Base-by-base conservation (phyloP, 2,113 vertebrate species). In the Sciurus niger region DNA sequence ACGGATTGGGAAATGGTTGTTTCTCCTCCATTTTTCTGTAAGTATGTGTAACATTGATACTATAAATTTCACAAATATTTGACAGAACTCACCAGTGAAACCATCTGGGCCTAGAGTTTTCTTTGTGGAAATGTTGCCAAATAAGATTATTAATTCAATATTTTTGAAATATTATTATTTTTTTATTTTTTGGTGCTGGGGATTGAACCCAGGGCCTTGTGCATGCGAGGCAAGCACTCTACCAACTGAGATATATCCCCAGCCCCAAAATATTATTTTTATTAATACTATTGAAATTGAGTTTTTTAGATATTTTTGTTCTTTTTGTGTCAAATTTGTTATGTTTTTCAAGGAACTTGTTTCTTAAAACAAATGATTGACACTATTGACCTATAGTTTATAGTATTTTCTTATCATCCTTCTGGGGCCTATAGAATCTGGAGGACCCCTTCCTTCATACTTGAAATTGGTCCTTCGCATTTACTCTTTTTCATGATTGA, bases 251-350 rank as follows among this genome's bases (percentile, higher is more conserved):
- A 3, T 40, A 40, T 40, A 40, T 40, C 40, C 40, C 40, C 40
- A 40, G 40, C 40, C 40, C 40, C 40, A 40, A 40, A 40, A 40
- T 40, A 40, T 4, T 40, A 40, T 40, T 40, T 40, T 48, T 48
- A 8, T 48, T 7, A 48, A 48, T 48, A 48, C 9, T 48, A 48
- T 34, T 28, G 46, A 84, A 67, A 79, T 63, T 58, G 46, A 16
- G 22, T 22, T 84, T 28, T 51, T 83, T 86, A 58, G 51, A 93
- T 82, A 48, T 93, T 93, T 73, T 90, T 30, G 88, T 94, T 72
- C 67, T 72, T 82, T 46, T 58, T 86, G 30, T 82, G 46, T 78
- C 73, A 93, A 7, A 30, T 68, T 95, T 76, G 77, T 40, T 90
- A 77, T 1, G 1, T 25, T 79, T 95, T 93, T 76, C 25, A 70